A percentile compares a stretch with the other conserved stretches of the same genome.
Evolutionary conservation across 2,888 invertebrate genomes (phyloP).

Genomic region (Steinernema carpocapsae): DNA sequence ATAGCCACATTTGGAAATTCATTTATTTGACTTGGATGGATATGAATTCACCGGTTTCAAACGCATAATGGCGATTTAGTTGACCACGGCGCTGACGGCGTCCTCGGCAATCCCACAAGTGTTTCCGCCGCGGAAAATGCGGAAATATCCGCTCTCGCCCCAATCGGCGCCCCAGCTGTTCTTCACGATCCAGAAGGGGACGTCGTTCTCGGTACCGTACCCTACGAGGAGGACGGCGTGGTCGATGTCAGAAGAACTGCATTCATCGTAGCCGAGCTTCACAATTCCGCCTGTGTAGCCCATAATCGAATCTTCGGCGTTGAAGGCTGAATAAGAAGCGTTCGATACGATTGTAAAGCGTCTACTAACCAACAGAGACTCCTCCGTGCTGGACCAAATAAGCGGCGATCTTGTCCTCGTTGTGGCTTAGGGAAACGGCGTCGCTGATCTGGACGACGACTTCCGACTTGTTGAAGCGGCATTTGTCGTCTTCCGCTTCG

Average conservation of each 20-base stretch:
- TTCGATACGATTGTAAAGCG: too few relatives aligned
- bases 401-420: neutral
- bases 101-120: neutral
- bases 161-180: slow-evolving; percentile 33
- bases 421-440: neutral
- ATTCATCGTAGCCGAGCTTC: neutral
- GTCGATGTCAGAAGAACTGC: neutral
- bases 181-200: slow-evolving; percentile 35
- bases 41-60: too few relatives aligned
- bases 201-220: slow-evolving; percentile 21
- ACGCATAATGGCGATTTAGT: neutral
- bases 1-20: too few relatives aligned
- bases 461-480: neutral
- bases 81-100: neutral
- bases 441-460: neutral
- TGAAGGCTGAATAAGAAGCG: too few relatives aligned
- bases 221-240: slow-evolving; percentile 36
- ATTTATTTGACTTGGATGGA: too few relatives aligned
- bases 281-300: neutral
- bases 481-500: neutral
- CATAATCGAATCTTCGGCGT: neutral
- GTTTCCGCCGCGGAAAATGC: neutral
- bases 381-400: neutral
- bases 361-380: neutral
- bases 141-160: slow-evolving; percentile 35